These are phyloP conservation scores for Watsonalla binaria DNA, from an alignment of 2,888 invertebrate species.

Conservation along the genomic window DNA sequence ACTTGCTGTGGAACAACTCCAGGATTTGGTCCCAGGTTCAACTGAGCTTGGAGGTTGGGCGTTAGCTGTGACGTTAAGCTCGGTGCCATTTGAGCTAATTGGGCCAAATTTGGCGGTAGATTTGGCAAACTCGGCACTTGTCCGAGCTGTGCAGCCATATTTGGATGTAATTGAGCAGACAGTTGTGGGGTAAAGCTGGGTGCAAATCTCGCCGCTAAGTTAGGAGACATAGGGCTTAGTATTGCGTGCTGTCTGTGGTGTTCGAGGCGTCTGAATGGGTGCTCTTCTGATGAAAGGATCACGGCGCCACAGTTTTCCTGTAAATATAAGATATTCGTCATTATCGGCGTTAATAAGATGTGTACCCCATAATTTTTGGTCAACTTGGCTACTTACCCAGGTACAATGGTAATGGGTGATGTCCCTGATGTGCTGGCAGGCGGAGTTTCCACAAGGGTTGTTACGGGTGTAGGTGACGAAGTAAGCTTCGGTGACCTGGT, in stretches of 20 bases:
- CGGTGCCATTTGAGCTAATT: slow-evolving; percentile 71
- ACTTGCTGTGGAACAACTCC: slow-evolving; percentile 59
- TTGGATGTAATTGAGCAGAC: slow-evolving; percentile 69
- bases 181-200: slow-evolving; percentile 75
- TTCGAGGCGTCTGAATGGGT: slow-evolving; percentile 88
- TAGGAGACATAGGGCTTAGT: slow-evolving; percentile 80
- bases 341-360: too few relatives aligned
- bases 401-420: slow-evolving; percentile 94
- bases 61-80: slow-evolving; percentile 60
- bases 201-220: slow-evolving; percentile 77
- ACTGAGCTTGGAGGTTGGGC: slow-evolving; percentile 66
- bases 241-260: slow-evolving; percentile 93
- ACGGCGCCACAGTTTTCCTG: slow-evolving; percentile 90
- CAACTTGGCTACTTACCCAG: slow-evolving; percentile 80
- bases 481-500: slow-evolving; percentile 89
- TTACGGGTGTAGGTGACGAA: slow-evolving; percentile 82
- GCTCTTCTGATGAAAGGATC: slow-evolving; percentile 85
- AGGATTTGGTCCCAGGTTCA: slow-evolving; percentile 60
- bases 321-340: slow-evolving; percentile 18
- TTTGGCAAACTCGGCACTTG: slow-evolving; percentile 61
- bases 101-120: slow-evolving; percentile 68
- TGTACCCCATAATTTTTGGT: too few relatives aligned
- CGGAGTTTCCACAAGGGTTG: slow-evolving; percentile 81
- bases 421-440: slow-evolving; percentile 85
- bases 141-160: slow-evolving; percentile 70